Evolutionary conservation across 2,888 invertebrate species (phyloP).

Genomic region (Dicycla oo): DNA sequence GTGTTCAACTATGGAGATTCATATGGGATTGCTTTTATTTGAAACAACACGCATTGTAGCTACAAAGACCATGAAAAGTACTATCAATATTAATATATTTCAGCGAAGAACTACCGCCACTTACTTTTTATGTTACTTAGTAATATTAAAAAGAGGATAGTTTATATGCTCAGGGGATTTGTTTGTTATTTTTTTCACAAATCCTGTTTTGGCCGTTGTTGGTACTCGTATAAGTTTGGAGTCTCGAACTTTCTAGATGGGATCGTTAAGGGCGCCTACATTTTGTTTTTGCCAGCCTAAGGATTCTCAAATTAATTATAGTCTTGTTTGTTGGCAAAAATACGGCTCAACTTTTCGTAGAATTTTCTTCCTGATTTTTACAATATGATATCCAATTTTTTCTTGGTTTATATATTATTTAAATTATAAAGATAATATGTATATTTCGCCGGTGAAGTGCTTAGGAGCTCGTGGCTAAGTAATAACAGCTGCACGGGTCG

Average conservation of each 20-base stretch:
- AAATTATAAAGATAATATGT: too few species aligned
- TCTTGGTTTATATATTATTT: too few species aligned
- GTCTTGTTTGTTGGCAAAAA: slow-evolving; percentile 44
- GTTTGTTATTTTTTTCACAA: slow-evolving; percentile 27
- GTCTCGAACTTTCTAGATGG: slow-evolving; percentile 40
- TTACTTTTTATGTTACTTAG: slow-evolving; percentile 18
- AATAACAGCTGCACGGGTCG: too few species aligned
- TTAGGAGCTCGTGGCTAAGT: too few species aligned
- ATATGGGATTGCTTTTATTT: slow-evolving; percentile 36
- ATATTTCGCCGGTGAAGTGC: too few species aligned
- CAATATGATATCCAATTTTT: neutral
- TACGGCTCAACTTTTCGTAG: slow-evolving; percentile 26
- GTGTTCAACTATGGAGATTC: slow-evolving; percentile 19
- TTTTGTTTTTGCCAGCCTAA: slow-evolving; percentile 36
- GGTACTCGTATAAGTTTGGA: slow-evolving; percentile 15
- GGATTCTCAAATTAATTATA: slow-evolving; percentile 33
- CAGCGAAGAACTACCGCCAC: neutral
- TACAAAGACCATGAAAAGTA: neutral
- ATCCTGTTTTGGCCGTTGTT: slow-evolving; percentile 37
- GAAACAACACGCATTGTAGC: slow-evolving; percentile 32
- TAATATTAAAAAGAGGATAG: slow-evolving; percentile 17
- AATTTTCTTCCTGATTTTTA: slow-evolving; percentile 4
- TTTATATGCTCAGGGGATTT: slow-evolving; percentile 14
- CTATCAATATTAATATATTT: slow-evolving; percentile 29
- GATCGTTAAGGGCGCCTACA: slow-evolving; percentile 46